Conservation (phyloP, 53 echinoderm and acorn worm species). For the Paracentrotus lividus region DNA sequence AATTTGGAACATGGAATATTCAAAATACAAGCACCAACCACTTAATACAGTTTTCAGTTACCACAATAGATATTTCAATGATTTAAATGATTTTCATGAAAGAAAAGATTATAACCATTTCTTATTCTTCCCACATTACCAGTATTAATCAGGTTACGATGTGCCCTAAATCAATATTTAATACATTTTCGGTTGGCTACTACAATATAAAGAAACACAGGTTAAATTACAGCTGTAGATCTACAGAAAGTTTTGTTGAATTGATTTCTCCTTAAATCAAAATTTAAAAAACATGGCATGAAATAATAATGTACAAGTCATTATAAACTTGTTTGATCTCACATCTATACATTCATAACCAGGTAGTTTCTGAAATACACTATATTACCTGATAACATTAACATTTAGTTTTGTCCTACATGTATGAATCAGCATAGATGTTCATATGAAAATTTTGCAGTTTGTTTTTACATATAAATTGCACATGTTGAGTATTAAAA, state of each 20-base stretch:
- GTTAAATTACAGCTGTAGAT: too few species aligned
- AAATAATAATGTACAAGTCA: background rate
- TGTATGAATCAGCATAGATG: background rate
- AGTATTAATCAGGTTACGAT: too few species aligned
- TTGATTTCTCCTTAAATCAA: too few species aligned
- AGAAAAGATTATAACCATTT: too few species aligned
- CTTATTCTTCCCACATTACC: too few species aligned
- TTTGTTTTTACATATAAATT: slow-evolving; percentile 33
- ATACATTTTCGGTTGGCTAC: too few species aligned
- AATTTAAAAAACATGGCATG: background rate
- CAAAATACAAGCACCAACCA: background rate
- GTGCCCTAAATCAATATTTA: too few species aligned
- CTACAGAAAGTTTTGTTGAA: background rate
- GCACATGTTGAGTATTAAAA: slow-evolving; percentile 24
- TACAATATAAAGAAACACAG: too few species aligned
- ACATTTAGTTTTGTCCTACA: background rate
- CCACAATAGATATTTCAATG: too few species aligned
- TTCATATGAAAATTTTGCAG: background rate
- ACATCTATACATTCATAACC: background rate
- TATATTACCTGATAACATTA: background rate
- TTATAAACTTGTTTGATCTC: background rate
- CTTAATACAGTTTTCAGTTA: too few species aligned
- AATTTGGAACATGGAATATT: too few species aligned
- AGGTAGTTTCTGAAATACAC: background rate
- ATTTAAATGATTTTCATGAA: too few species aligned